Evolutionary conservation across 2,888 invertebrate genomes (phyloP), one percentile per base, ranked within the genome.

Genomic region (Aporophyla lueneburgensis): DNA sequence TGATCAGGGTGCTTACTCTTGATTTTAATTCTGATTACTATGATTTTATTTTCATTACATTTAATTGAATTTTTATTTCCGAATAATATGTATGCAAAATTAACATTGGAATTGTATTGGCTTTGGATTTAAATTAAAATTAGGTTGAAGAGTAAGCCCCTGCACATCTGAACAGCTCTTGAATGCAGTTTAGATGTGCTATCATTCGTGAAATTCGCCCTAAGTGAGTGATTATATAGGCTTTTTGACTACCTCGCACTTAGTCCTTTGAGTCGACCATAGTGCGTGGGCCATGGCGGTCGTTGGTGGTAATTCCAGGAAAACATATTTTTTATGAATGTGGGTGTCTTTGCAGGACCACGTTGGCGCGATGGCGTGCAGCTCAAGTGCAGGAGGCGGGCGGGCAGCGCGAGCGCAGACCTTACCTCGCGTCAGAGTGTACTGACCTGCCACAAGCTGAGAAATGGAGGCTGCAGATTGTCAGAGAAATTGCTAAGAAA

Each of bases 311-410:
- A 33, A 33, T 33, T 33, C 33, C 33, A 33, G 3, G 33, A 33
- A 33, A 14, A 19, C 16, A 16, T 5, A 51, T n/a, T 5, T 51
- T n/a, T 6, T 33, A n/a, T 63, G 21, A 58, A 27, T 33, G 46
- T 63, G 33, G 5, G 1, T 5, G 7, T 56, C 14, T 56, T 68
- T 79, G 0, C 49, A 99, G 98, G 99, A 99, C 99, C 51, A 99
- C 99, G 0, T 96, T 99, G 88, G 99, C 99, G 85, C 97, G 99
- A 84, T 99, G 99, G 99, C 97, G 99, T 88, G 99, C 99, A 54
- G 99, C 99, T 51, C 99, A 99, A 93, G 97, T 99, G 80, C 99
- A 99, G 68, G 99, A 99, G 93, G 97, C 99, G 19, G 98, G 98
- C 16, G 98, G 98, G 14, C 98, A 98, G 82, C 98, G 98, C 88